These are phyloP conservation scores for Sinocyclocheilus rhinocerous DNA, from an alignment of 2,113 vertebrate genomes.

Conservation along the genomic window DNA sequence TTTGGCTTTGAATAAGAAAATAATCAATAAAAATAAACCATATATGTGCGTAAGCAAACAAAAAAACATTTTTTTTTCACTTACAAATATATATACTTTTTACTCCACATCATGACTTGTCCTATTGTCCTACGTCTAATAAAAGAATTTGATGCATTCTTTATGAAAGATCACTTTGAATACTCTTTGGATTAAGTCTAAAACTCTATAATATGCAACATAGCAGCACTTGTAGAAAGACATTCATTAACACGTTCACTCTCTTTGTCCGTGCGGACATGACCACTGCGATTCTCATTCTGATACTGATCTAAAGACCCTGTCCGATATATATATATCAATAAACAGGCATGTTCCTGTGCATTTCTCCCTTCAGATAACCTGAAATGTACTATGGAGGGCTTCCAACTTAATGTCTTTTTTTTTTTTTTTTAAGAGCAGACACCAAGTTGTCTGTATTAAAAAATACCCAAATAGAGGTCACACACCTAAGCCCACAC, in stretches of 20 bases:
- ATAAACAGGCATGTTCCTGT: slow-evolving; percentile 67
- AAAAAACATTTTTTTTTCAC: slow-evolving; percentile 29
- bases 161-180: slow-evolving; percentile 64
- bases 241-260: slow-evolving; percentile 70
- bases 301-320: slow-evolving; percentile 61
- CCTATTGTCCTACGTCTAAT: slow-evolving; percentile 61
- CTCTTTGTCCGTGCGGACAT: slow-evolving; percentile 54
- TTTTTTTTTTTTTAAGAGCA: not conserved
- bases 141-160: slow-evolving; percentile 59
- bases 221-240: slow-evolving; percentile 80
- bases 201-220: slow-evolving; percentile 64
- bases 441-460: slow-evolving; percentile 39
- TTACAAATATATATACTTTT: slow-evolving; percentile 58
- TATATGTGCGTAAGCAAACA: slow-evolving; percentile 45
- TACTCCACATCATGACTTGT: slow-evolving; percentile 48
- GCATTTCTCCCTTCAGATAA: slow-evolving; percentile 47
- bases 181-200: slow-evolving; percentile 75
- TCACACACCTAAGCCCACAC: slow-evolving; percentile 39
- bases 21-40: slow-evolving; percentile 42
- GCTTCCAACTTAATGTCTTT: not conserved
- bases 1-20: slow-evolving; percentile 61
- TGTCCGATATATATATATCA: slow-evolving; percentile 52
- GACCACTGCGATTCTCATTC: slow-evolving; percentile 60
- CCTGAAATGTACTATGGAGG: slow-evolving; percentile 36
- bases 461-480: slow-evolving; percentile 43